phyloP scores from a whole-genome alignment of 2,113 vertebrate species.

The Ariopsis seemanni region DNA sequence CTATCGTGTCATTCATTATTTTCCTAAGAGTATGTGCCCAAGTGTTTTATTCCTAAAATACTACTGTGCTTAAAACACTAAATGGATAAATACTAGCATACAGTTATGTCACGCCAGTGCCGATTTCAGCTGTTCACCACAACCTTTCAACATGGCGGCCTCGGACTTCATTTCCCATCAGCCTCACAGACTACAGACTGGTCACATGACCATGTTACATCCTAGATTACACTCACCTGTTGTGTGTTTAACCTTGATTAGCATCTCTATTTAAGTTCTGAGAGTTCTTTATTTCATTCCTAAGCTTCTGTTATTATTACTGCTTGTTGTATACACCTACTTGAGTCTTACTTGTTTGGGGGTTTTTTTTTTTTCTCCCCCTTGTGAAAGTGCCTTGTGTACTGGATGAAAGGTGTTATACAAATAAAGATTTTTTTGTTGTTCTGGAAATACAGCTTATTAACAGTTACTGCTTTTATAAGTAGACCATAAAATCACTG shows the following conservation, averaged over 20 bases:
- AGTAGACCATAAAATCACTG: slow-evolving; percentile 19
- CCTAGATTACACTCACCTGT: not conserved
- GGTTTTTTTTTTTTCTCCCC: not conserved
- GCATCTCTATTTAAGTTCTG: not conserved
- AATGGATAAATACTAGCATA: not conserved
- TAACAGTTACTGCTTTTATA: slow-evolving; percentile 16
- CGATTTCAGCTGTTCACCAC: not conserved
- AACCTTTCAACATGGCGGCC: not conserved
- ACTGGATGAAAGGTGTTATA: not conserved
- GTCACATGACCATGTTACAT: not conserved
- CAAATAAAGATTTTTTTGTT: not conserved
- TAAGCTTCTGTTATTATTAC: not conserved
- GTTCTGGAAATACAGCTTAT: slow-evolving; percentile 1
- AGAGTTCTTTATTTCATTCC: not conserved
- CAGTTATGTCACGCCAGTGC: not conserved
- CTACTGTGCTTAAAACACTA: too few species aligned
- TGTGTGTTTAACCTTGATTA: not conserved
- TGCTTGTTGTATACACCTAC: not conserved
- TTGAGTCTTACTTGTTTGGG: not conserved
- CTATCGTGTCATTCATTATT: too few species aligned
- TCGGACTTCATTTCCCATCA: slow-evolving; percentile 8
- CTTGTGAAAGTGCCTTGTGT: not conserved
- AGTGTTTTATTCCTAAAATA: too few species aligned
- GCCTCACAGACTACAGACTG: not conserved
- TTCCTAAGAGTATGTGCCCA: too few species aligned